Evolutionary conservation across 2,888 invertebrate species (phyloP).

Genomic region (Drosophila pegasa): DNA sequence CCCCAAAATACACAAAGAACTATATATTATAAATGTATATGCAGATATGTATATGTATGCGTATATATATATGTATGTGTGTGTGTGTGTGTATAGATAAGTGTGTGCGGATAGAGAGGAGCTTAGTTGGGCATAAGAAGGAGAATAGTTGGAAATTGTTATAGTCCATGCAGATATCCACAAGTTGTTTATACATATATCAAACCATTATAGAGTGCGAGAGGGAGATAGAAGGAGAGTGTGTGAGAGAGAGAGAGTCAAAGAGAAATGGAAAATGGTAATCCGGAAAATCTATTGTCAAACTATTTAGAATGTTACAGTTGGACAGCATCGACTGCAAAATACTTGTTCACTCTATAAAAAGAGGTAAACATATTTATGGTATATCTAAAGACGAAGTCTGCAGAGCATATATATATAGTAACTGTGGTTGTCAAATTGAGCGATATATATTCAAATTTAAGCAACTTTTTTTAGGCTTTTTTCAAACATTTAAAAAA

Average conservation of each 20-base stretch:
- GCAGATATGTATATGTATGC: constrained; percentile 1
- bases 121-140: constrained; percentile 1
- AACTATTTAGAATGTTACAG: neutral
- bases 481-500: too few relatives aligned
- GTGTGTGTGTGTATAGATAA: neutral
- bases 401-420: too few relatives aligned
- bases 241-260: neutral
- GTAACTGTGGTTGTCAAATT: too few relatives aligned
- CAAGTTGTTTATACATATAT: neutral
- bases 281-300: neutral
- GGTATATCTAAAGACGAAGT: neutral
- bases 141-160: constrained; percentile 3
- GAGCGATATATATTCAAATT: too few relatives aligned
- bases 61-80: neutral
- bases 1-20: constrained; percentile 29
- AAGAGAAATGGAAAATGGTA: neutral
- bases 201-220: too few relatives aligned
- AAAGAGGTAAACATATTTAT: neutral
- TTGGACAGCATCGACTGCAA: neutral
- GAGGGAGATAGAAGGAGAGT: neutral
- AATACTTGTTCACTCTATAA: neutral
- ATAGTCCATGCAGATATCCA: neutral
- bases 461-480: too few relatives aligned
- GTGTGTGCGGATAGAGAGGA: neutral
- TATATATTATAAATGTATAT: neutral